Percentiles rank a stretch among this genome's conserved stretches.
Evolutionary conservation across 2,888 invertebrate genomes (phyloP).

Genomic region (Colletes collaris): DNA sequence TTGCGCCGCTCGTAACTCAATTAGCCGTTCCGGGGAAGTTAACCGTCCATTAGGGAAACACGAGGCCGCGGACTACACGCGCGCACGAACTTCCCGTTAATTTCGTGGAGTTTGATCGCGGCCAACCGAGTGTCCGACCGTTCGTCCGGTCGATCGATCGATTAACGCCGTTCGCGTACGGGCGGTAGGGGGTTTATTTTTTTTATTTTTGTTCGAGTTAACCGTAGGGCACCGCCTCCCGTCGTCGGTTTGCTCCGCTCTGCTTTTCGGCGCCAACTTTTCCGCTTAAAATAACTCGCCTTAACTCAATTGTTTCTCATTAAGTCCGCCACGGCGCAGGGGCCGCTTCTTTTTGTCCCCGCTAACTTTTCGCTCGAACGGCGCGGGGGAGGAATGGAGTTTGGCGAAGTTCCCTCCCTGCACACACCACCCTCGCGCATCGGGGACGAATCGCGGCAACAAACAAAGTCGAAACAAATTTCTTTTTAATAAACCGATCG

Average conservation of each 20-base stretch:
- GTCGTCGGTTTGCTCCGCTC: slow-evolving; percentile 12
- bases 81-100: background rate
- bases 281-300: slow-evolving; percentile 71
- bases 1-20: slow-evolving; percentile 4
- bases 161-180: slow-evolving; percentile 7
- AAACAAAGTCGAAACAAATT: no score
- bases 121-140: slow-evolving; percentile 4
- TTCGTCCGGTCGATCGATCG: slow-evolving; percentile 15
- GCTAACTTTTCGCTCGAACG: slow-evolving; percentile 38
- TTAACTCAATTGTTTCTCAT: slow-evolving; percentile 72
- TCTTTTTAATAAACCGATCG: no score
- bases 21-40: background rate
- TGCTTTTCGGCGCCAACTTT: slow-evolving; percentile 67
- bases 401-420: background rate
- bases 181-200: no score
- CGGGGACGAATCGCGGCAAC: background rate
- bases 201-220: background rate
- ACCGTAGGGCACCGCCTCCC: slow-evolving; percentile 8
- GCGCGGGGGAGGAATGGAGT: background rate
- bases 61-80: slow-evolving; percentile 1
- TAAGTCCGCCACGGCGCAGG: slow-evolving; percentile 58
- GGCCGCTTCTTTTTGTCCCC: slow-evolving; percentile 59
- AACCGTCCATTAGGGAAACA: slow-evolving; percentile 21
- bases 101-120: slow-evolving; percentile 27
- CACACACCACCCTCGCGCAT: background rate